Percentiles rank a stretch among this genome's conserved stretches.
phyloP scores from a whole-genome alignment of 2,888 invertebrate genomes.

The Cephus nigrinus region DNA sequence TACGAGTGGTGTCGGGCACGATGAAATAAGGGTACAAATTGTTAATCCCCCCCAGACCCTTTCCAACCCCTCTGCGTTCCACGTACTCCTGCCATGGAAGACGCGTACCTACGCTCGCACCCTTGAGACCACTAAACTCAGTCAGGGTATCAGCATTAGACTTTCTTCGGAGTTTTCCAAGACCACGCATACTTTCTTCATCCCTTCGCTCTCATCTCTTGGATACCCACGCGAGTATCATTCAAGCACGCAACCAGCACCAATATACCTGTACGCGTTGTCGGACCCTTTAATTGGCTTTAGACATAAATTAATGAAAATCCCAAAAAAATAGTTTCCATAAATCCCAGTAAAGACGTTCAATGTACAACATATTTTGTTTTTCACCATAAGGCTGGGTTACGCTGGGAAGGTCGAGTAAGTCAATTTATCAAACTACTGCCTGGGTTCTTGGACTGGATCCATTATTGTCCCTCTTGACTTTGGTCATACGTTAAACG shows the following conservation, averaged over 20 bases:
- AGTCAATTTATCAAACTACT: neutral
- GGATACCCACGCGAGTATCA: neutral
- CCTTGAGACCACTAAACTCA: slow-evolving; percentile 26
- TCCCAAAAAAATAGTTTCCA: neutral
- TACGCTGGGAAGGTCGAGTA: neutral
- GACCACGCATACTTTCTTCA: neutral
- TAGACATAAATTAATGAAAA: neutral
- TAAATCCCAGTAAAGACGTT: neutral
- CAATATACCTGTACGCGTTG: neutral
- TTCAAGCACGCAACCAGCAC: neutral
- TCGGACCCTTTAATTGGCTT: neutral
- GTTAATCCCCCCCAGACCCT: slow-evolving; percentile 20
- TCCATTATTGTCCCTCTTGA: neutral
- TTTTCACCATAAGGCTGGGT: neutral
- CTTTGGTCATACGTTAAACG: neutral
- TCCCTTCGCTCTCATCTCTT: neutral
- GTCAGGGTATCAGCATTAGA: slow-evolving; percentile 20
- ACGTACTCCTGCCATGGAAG: neutral
- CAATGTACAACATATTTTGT: neutral
- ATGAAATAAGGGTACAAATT: slow-evolving; percentile 32
- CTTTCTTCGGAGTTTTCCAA: slow-evolving; percentile 1
- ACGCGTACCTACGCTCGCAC: slow-evolving; percentile 18
- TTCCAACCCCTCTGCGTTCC: neutral
- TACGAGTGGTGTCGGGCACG: slow-evolving; percentile 25
- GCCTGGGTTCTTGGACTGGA: neutral